phyloP scores from a whole-genome alignment of 2,888 invertebrate genomes.

The Portevinia maculata region DNA sequence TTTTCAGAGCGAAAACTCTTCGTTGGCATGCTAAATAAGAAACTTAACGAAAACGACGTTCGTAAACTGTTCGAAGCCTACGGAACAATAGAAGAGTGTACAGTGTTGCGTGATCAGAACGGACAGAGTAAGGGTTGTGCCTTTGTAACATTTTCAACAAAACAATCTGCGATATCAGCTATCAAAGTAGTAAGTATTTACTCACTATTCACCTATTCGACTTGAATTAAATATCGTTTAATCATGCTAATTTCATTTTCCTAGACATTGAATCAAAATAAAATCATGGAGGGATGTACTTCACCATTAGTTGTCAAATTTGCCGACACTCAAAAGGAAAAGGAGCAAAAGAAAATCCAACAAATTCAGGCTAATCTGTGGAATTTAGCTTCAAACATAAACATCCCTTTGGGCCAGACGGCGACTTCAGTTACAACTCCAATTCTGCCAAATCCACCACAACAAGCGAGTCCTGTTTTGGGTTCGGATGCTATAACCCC shows the following conservation, averaged over 20 bases:
- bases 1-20: conserved; percentile 96
- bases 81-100: conserved; percentile 99
- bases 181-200: conserved; percentile 89
- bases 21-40: conserved; percentile 99
- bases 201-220: not conserved
- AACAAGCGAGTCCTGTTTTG: conserved; percentile 82
- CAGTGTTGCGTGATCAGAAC: conserved; percentile 96
- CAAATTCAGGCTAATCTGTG: conserved; percentile 96
- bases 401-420: conserved; percentile 84
- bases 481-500: conserved; percentile 84
- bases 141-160: conserved; percentile 98
- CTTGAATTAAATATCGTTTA: not conserved
- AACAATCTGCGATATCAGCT: conserved; percentile 98
- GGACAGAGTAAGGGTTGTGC: conserved; percentile 99
- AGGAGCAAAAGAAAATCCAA: conserved; percentile 97
- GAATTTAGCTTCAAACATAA: conserved; percentile 88
- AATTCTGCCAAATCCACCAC: conserved; percentile 82
- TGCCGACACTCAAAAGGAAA: conserved; percentile 99
- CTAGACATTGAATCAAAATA: conserved; percentile 95
- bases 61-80: conserved; percentile 95
- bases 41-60: conserved; percentile 96
- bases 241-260: not conserved
- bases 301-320: conserved; percentile 99
- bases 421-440: conserved; percentile 84
- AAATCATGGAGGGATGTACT: conserved; percentile 99